Percentiles rank a stretch among this genome's conserved stretches.
These are phyloP conservation scores for Bombyx mandarina DNA, from an alignment of 1,140 invertebrate genomes.

Conservation along the genomic window DNA sequence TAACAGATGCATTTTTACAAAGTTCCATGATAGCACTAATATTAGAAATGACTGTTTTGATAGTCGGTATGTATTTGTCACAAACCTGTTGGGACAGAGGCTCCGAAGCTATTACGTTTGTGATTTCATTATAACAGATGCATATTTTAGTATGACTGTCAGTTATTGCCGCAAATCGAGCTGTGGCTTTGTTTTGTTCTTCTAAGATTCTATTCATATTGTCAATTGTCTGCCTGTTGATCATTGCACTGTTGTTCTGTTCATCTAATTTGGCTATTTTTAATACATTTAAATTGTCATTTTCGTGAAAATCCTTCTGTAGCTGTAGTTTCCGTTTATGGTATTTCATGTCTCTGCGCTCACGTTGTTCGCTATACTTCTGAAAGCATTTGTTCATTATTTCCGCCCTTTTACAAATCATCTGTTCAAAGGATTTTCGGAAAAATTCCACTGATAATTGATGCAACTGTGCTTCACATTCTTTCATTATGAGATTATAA, in stretches of 20 bases:
- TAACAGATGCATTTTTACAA: slow-evolving; percentile 60
- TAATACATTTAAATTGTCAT: slow-evolving; percentile 50
- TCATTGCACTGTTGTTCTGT: slow-evolving; percentile 37
- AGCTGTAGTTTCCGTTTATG: slow-evolving; percentile 52
- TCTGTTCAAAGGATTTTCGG: slow-evolving; percentile 1
- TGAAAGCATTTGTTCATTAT: slow-evolving; percentile 45
- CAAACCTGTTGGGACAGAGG: slow-evolving; percentile 31
- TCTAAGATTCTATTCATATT: slow-evolving; percentile 63
- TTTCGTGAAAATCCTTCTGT: slow-evolving; percentile 50
- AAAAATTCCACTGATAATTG: slow-evolving; percentile 28
- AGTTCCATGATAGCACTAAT: slow-evolving; percentile 70
- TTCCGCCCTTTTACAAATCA: slow-evolving; percentile 28
- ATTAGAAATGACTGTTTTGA: slow-evolving; percentile 44
- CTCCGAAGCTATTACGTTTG: slow-evolving; percentile 35
- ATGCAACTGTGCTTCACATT: slow-evolving; percentile 46
- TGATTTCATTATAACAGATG: slow-evolving; percentile 56
- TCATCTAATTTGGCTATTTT: slow-evolving; percentile 53
- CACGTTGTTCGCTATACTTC: slow-evolving; percentile 53
- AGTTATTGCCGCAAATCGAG: slow-evolving; percentile 49
- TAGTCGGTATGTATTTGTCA: slow-evolving; percentile 40
- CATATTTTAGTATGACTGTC: slow-evolving; percentile 54
- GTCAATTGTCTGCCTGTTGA: slow-evolving; percentile 52
- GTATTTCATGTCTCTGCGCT: slow-evolving; percentile 40
- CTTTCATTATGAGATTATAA: slow-evolving; percentile 49
- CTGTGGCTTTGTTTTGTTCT: slow-evolving; percentile 58